Conservation (phyloP, 2,113 vertebrate species). For the Mormyrus lacerda region DNA sequence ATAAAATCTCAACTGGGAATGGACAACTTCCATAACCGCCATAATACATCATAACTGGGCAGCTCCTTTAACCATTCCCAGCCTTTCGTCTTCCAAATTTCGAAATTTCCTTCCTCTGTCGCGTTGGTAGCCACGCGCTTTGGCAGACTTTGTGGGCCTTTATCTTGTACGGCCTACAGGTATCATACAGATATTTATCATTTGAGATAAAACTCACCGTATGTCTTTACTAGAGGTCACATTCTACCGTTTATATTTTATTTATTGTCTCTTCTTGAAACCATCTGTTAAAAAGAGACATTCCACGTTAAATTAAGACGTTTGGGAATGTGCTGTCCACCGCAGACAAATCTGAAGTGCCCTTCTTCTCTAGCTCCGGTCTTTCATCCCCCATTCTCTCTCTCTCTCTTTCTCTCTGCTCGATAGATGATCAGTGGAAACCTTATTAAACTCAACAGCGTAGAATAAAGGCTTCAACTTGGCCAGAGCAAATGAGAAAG, state of each 20-base stretch:
- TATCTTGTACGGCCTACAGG: not conserved
- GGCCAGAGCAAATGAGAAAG: not conserved
- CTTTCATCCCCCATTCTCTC: not conserved
- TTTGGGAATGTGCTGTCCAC: not conserved
- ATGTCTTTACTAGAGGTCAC: constrained; percentile 7
- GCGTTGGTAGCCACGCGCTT: not conserved
- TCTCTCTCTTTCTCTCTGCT: not conserved
- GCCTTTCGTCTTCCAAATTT: not conserved
- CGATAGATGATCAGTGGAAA: not conserved
- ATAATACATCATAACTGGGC: not conserved
- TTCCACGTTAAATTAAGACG: not conserved
- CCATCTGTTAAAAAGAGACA: not conserved
- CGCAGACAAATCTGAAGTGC: not conserved
- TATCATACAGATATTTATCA: not conserved
- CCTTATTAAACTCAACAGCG: not conserved
- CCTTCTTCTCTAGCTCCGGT: not conserved
- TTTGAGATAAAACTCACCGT: constrained; percentile 1
- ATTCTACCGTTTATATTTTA: constrained; percentile 3
- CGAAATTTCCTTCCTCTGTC: not conserved
- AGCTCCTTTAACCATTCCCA: not conserved
- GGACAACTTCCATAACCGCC: not conserved
- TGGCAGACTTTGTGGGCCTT: not conserved
- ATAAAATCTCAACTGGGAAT: not conserved
- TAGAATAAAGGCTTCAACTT: not conserved
- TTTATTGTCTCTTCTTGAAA: not conserved